phyloP scores from a whole-genome alignment of 2,797 vertebrate genomes.

The Sphenopsis melanotis region DNA sequence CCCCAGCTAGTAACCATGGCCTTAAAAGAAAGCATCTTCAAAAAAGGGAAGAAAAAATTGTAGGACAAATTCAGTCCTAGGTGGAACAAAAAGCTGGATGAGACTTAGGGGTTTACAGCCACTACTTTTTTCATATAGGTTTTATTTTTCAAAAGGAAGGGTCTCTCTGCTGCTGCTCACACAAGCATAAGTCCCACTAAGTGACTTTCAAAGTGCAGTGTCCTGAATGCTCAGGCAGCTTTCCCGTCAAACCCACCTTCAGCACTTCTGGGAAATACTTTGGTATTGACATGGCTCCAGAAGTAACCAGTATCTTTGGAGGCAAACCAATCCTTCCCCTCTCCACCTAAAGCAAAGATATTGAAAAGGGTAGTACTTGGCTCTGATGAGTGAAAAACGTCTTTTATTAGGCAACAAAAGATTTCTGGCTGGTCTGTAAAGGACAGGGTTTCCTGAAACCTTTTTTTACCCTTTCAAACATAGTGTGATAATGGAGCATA shows the following conservation, averaged over 20 bases:
- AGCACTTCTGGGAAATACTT: constrained; percentile 9
- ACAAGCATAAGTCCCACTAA: not conserved
- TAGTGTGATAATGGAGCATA: not conserved
- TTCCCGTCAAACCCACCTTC: not conserved
- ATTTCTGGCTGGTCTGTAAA: constrained; percentile 44
- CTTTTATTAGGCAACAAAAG: constrained; percentile 53
- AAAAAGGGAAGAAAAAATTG: not conserved
- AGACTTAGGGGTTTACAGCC: not conserved
- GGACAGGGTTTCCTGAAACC: constrained; percentile 11
- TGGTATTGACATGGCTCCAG: constrained; percentile 15
- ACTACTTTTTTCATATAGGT: not conserved
- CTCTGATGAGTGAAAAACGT: constrained; percentile 36
- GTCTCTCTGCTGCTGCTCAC: not conserved
- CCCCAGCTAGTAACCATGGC: not conserved
- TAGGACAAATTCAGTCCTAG: not conserved
- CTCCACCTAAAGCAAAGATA: not conserved
- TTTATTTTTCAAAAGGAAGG: not conserved
- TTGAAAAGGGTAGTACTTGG: constrained; percentile 51
- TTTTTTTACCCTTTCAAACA: constrained; percentile 16
- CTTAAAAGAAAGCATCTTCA: not conserved
- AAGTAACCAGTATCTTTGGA: not conserved
- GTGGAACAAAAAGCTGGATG: not conserved
- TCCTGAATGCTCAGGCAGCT: not conserved
- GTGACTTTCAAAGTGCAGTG: not conserved
- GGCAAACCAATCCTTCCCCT: not conserved